Conservation (phyloP, 2,888 invertebrate species). For the Trachelus troglodyta region DNA sequence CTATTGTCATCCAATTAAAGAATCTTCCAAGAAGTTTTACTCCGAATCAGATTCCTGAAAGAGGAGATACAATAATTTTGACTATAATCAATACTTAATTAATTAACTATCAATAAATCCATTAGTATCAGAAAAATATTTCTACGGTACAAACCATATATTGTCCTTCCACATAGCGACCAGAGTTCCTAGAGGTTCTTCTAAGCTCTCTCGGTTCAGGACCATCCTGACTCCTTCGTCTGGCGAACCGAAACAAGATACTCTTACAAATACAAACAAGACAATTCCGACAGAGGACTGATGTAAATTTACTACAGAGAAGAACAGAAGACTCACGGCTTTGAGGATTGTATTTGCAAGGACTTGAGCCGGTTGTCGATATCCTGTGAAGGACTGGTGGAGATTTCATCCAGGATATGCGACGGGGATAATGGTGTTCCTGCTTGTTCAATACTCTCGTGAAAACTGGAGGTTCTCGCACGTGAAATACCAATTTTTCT, state of each 20-base stretch:
- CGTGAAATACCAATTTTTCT: slow-evolving; percentile 7
- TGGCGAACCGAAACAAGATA: slow-evolving; percentile 9
- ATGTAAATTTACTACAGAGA: slow-evolving; percentile 3
- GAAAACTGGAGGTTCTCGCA: slow-evolving; percentile 46
- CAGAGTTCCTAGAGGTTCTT: slow-evolving; percentile 59
- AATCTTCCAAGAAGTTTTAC: slow-evolving; percentile 19
- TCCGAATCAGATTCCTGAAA: slow-evolving; percentile 56
- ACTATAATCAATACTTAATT: neutral
- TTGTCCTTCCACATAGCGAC: slow-evolving; percentile 59
- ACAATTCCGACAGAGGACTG: slow-evolving; percentile 12
- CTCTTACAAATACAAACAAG: neutral
- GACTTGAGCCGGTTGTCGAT: slow-evolving; percentile 58
- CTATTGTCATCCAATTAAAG: neutral
- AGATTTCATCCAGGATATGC: slow-evolving; percentile 50
- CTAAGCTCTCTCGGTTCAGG: slow-evolving; percentile 54
- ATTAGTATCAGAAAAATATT: neutral
- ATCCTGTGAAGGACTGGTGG: slow-evolving; percentile 56
- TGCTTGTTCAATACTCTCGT: slow-evolving; percentile 50
- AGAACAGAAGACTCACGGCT: slow-evolving; percentile 43
- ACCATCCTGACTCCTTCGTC: slow-evolving; percentile 49
- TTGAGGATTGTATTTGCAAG: slow-evolving; percentile 56
- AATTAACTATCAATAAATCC: neutral
- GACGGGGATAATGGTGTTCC: slow-evolving; percentile 50
- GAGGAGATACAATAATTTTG: slow-evolving; percentile 20
- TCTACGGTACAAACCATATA: slow-evolving; percentile 52